Conservation (phyloP, 2,797 vertebrate genomes). For the Numenius phaeopus region DNA sequence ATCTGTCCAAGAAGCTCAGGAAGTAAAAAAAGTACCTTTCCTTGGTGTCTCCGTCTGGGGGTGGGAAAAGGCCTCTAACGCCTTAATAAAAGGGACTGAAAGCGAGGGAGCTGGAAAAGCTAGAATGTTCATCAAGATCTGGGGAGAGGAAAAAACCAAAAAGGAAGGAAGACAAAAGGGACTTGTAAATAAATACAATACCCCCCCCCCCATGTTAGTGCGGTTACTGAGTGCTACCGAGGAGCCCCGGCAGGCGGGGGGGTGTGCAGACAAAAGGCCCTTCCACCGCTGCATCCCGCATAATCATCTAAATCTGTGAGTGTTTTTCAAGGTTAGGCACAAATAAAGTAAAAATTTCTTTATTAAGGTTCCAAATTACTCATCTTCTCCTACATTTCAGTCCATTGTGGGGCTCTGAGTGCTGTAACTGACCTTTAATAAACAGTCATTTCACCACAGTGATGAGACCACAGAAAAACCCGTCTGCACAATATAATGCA, state of each 20-base stretch:
- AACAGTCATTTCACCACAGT: conserved; percentile 66
- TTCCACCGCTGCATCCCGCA: conserved; percentile 18
- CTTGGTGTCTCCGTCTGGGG: background rate
- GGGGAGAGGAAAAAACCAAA: background rate
- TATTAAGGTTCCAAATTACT: conserved; percentile 63
- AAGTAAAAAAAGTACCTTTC: background rate
- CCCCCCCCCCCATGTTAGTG: conserved; percentile 8
- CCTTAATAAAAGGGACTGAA: conserved; percentile 6
- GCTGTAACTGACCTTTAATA: conserved; percentile 68
- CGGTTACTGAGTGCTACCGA: conserved; percentile 31
- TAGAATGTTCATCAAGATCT: conserved; percentile 13
- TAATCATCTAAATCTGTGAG: conserved; percentile 38
- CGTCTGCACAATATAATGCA: conserved; percentile 52
- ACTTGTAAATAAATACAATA: conserved; percentile 48
- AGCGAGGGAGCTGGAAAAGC: background rate
- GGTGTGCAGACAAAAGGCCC: conserved; percentile 64
- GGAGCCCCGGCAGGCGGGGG: conserved; percentile 22
- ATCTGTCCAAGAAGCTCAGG: conserved; percentile 31
- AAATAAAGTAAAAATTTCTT: conserved; percentile 67
- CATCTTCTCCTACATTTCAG: conserved; percentile 61
- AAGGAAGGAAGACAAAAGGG: conserved; percentile 36
- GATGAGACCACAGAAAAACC: conserved; percentile 53
- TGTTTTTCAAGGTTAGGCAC: conserved; percentile 68
- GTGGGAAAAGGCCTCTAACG: background rate
- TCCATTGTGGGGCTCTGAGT: conserved; percentile 59